phyloP scores from a whole-genome alignment of 2,113 vertebrate species.

The Nothobranchius furzeri region DNA sequence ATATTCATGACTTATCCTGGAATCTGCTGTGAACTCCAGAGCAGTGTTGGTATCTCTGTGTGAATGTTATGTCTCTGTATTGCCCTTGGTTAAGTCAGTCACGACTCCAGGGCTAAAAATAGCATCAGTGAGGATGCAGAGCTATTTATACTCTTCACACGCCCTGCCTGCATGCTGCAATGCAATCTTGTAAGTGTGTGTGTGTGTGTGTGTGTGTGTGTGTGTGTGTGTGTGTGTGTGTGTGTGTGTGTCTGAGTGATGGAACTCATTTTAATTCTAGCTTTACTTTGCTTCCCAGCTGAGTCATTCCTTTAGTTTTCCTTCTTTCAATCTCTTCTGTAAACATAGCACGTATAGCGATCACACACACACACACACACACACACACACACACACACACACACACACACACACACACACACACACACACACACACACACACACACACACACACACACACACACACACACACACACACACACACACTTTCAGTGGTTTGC shows the following conservation, averaged over 20 bases:
- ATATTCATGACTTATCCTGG: constrained; percentile 47
- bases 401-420: constrained; percentile 9
- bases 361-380: neutral
- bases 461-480: constrained; percentile 3
- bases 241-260: constrained; percentile 1
- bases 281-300: constrained; percentile 50
- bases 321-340: constrained; percentile 24
- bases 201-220: constrained; percentile 4
- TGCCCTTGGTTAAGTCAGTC: constrained; percentile 69
- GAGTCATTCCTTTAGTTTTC: constrained; percentile 63
- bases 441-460: neutral
- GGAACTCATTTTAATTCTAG: constrained; percentile 61
- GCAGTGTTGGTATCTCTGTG: constrained; percentile 13
- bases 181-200: constrained; percentile 31
- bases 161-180: constrained; percentile 53
- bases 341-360: neutral
- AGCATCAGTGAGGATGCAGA: constrained; percentile 67
- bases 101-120: constrained; percentile 71
- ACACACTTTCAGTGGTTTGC: neutral
- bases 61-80: constrained; percentile 31
- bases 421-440: constrained; percentile 1
- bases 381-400: neutral
- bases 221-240: constrained; percentile 9
- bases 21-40: constrained; percentile 23
- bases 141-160: constrained; percentile 76